These are phyloP conservation scores for Habropoda laboriosa DNA, from an alignment of 1,140 invertebrate species.

Conservation along the genomic window DNA sequence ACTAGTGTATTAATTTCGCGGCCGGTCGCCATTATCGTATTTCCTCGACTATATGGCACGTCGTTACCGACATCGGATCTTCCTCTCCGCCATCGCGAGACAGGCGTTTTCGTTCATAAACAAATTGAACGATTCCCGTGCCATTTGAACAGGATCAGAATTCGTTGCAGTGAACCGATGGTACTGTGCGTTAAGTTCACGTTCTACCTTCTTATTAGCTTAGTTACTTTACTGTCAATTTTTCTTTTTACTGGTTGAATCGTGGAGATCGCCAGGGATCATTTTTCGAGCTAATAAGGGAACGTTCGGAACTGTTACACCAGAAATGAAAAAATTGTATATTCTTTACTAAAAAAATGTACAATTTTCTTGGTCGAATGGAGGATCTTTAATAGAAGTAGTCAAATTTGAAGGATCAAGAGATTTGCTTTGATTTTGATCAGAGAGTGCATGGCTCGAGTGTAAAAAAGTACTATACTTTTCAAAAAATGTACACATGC, in stretches of 20 bases:
- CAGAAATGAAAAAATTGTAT: background rate
- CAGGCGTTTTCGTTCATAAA: background rate
- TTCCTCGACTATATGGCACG: background rate
- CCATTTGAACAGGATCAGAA: background rate
- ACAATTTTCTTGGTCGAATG: too few relatives aligned
- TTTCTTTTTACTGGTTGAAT: background rate
- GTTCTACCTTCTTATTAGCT: background rate
- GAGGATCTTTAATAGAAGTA: too few relatives aligned
- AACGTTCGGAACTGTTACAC: background rate
- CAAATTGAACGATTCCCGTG: slow-evolving; percentile 1
- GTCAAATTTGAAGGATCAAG: too few relatives aligned
- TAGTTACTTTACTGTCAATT: background rate
- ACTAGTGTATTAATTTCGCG: background rate
- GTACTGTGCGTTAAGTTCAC: background rate
- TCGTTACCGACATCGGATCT: background rate
- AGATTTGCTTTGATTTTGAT: too few relatives aligned
- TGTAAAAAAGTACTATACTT: too few relatives aligned
- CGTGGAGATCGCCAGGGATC: too few relatives aligned
- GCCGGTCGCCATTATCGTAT: background rate
- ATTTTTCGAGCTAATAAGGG: too few relatives aligned
- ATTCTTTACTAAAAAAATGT: too few relatives aligned
- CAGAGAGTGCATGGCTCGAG: too few relatives aligned
- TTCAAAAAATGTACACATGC: too few relatives aligned
- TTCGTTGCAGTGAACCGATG: background rate
- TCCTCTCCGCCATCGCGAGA: background rate